These are phyloP conservation scores for Leptoteleia sp. DNA, from an alignment of 1,140 invertebrate species.

Conservation along the genomic window DNA sequence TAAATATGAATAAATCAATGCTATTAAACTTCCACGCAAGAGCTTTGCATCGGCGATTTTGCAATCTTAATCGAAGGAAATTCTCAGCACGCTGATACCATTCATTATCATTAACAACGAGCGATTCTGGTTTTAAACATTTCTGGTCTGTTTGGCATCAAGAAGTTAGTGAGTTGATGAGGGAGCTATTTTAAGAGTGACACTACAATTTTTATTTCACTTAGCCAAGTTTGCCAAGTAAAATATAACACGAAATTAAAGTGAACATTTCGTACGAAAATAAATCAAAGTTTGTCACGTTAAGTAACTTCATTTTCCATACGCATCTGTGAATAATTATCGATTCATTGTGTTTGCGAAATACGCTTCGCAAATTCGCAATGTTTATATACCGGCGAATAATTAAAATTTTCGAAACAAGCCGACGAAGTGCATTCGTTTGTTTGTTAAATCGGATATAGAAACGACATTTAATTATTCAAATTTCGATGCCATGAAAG, in stretches of 20 bases:
- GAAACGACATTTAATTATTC: conserved; percentile 15
- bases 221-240: conserved; percentile 57
- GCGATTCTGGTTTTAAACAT: conserved; percentile 58
- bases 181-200: conserved; percentile 63
- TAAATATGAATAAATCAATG: conserved; percentile 30
- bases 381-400: conserved; percentile 34
- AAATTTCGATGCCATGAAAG: conserved; percentile 18
- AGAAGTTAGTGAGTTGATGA: conserved; percentile 56
- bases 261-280: conserved; percentile 61
- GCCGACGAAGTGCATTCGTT: background rate
- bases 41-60: conserved; percentile 18
- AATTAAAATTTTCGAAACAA: conserved; percentile 29
- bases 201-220: conserved; percentile 62
- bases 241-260: conserved; percentile 63
- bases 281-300: conserved; percentile 62
- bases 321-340: conserved; percentile 49
- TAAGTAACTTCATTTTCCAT: conserved; percentile 52
- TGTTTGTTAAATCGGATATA: conserved; percentile 16
- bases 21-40: conserved; percentile 21
- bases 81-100: conserved; percentile 38
- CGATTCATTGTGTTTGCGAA: conserved; percentile 39
- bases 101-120: conserved; percentile 61
- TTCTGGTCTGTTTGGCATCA: conserved; percentile 64
- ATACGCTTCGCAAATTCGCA: conserved; percentile 14
- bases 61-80: conserved; percentile 45